These are phyloP conservation scores for Pseudoatta argentina DNA, from an alignment of 1,140 invertebrate genomes.

Conservation along the genomic window DNA sequence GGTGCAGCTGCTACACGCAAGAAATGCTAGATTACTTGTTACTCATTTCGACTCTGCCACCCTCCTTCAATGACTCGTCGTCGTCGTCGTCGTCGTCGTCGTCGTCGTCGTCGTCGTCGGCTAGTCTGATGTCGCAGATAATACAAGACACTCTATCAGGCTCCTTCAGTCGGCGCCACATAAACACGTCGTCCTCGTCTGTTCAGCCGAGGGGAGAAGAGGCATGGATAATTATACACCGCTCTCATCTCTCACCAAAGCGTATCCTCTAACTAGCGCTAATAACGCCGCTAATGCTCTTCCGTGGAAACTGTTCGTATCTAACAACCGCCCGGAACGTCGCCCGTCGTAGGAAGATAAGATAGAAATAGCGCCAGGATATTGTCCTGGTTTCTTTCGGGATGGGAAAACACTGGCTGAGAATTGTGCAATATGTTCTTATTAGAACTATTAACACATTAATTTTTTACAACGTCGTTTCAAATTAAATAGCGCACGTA, in stretches of 20 bases:
- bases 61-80: constrained; percentile 37
- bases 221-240: constrained; percentile 80
- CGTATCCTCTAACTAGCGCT: constrained; percentile 81
- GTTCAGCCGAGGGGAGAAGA: constrained; percentile 58
- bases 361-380: constrained; percentile 57
- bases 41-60: constrained; percentile 52
- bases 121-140: constrained; percentile 57
- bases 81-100: background rate
- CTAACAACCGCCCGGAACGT: constrained; percentile 70
- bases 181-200: constrained; percentile 77
- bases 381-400: constrained; percentile 54
- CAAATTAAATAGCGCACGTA: background rate
- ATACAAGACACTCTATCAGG: constrained; percentile 60
- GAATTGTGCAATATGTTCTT: constrained; percentile 44
- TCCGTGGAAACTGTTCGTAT: constrained; percentile 80
- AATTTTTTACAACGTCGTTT: constrained; percentile 13
- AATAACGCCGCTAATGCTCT: constrained; percentile 83
- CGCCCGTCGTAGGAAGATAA: constrained; percentile 62
- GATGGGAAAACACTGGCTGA: constrained; percentile 48
- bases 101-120: constrained; percentile 43
- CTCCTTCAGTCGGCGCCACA: constrained; percentile 71
- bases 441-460: constrained; percentile 50
- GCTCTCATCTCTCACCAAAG: constrained; percentile 78
- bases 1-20: constrained; percentile 39
- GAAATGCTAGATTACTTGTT: constrained; percentile 56